Evolutionary conservation across 2,113 vertebrate species (phyloP), one percentile per base, ranked within the genome.

Genomic region (Nothocercus julius): DNA sequence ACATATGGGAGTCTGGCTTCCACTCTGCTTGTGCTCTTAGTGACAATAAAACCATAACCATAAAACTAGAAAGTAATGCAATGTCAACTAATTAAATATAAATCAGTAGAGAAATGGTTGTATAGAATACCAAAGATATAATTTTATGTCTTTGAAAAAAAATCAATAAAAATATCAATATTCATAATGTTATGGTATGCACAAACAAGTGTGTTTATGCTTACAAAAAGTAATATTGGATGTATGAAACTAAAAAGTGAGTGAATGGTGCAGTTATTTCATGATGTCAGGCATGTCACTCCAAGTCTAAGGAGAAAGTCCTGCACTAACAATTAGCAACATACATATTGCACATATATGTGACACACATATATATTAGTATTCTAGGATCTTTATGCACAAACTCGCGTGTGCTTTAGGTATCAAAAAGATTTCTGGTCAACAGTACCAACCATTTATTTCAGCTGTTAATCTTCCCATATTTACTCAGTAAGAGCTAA

Each of bases 11-110:
- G 36, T 32, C 3, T 51, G 81, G 32, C 18, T 79, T 92, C 89
- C 76, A 76, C 63, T 44, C 38, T 73, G 11, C 4, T 81, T 78
- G 30, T 27, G 30, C 7, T 79, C 91, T 69, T 93, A 20, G 3
- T 92, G 51, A 44, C 20, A 79, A 51, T 73, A 83, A 91, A 92
- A 51, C 11, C 67, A 47, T 64, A 78, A 94, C 42, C 25, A 75
- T 64, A 88, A 82, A 91, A 75, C n/a, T 38, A 73, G 44, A 85
- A 88, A 3, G 9, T 67, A 95, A 94, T 77, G 8, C 18, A 81
- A 92, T 53, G n/a, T n/a, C 38, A 86, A 82, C 72, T 58, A 90
- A 34, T 49, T 90, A 92, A 92, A 91, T 22, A 53, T 9, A 93
- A 95, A 82, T 86, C 68, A 90, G 89, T 85, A 85, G 38, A 81